A percentile compares a stretch with the other conserved stretches of the same genome.
Conservation (phyloP, 2,888 invertebrate species). For the Dastarcus helophoroides region DNA sequence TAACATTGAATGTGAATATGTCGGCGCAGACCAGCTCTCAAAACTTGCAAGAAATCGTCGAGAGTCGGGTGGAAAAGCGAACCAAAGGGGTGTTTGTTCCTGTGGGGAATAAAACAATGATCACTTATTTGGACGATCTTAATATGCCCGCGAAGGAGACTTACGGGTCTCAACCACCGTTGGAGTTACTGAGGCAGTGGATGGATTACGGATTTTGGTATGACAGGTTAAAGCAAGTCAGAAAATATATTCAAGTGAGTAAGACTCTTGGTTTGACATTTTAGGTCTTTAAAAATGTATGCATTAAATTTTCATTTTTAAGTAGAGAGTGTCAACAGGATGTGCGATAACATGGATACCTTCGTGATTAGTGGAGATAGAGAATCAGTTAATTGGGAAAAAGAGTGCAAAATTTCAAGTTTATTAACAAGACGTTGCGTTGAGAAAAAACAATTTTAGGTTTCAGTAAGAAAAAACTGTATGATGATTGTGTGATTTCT, state of each 20-base stretch:
- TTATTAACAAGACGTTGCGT: too few species aligned
- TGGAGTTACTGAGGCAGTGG: constrained; percentile 77
- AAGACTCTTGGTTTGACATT: too few species aligned
- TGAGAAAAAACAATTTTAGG: too few species aligned
- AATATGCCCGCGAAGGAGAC: constrained; percentile 86
- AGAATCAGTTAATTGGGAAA: too few species aligned
- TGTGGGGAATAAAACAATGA: constrained; percentile 68
- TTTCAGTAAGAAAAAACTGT: too few species aligned
- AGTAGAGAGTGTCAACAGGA: too few species aligned
- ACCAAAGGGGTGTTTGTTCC: constrained; percentile 78
- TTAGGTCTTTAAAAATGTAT: too few species aligned
- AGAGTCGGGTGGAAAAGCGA: constrained; percentile 76
- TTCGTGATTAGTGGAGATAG: too few species aligned
- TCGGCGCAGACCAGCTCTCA: constrained; percentile 78
- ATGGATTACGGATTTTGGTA: constrained; percentile 87
- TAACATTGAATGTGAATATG: constrained; percentile 69
- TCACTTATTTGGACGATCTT: constrained; percentile 83
- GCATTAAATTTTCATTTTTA: too few species aligned
- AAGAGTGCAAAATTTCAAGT: too few species aligned
- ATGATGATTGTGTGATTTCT: too few species aligned
- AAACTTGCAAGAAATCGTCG: constrained; percentile 75
- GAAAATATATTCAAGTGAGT: constrained; percentile 59
- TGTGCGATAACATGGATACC: too few species aligned
- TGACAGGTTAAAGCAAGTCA: constrained; percentile 65
- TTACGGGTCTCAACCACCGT: constrained; percentile 81